Base-by-base conservation (phyloP, 2,888 invertebrate species). In the Scrobipalpa costella region DNA sequence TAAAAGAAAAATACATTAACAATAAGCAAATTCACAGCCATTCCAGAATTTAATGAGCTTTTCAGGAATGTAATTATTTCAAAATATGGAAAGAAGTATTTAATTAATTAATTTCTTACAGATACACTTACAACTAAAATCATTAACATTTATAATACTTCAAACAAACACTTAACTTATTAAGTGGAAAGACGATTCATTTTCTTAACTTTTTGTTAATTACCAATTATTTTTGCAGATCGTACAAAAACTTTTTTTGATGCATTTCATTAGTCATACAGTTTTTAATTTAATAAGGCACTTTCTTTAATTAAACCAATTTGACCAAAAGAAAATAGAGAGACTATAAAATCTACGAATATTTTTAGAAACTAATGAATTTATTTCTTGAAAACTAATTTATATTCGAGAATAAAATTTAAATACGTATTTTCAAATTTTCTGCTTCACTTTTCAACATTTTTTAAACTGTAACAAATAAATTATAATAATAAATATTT, bases 11-110 rank as follows among this genome's bases (percentile, higher is more conserved):
- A 33, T 7, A 6, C 11, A 55, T 1, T 34, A 33, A 2, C 1
- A 34, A 33, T 50, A n/a, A 50, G 11, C 9, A n/a, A 55, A 38
- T 63, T 63, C 63, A 63, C 63, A 63, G 63, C 63, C 63, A 60
- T 44, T 63, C 33, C 44, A 60, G 21, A 63, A 58, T 58, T 36
- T 13, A 38, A 62, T 36, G 47, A 44, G 58, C 47, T 27, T 34
- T 15, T 44, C 36, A 9, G 55, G 60, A 63, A 63, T 60, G 60
- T 55, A 34, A 13, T 19, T 33, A 19, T 52, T 21, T 11, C 27
- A 27, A 21, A 21, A 52, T n/a, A 55, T 55, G 34, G 7, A 61
- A 60, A 34, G 1, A 59, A 17, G 34, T n/a, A n/a, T n/a, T n/a
- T n/a, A n/a, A n/a, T n/a, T n/a, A n/a, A n/a, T n/a, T n/a, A 17